Evolutionary conservation across 2,797 vertebrate genomes (phyloP), one percentile per base, ranked within the genome.

Genomic region (Nyctalus aviator): DNA sequence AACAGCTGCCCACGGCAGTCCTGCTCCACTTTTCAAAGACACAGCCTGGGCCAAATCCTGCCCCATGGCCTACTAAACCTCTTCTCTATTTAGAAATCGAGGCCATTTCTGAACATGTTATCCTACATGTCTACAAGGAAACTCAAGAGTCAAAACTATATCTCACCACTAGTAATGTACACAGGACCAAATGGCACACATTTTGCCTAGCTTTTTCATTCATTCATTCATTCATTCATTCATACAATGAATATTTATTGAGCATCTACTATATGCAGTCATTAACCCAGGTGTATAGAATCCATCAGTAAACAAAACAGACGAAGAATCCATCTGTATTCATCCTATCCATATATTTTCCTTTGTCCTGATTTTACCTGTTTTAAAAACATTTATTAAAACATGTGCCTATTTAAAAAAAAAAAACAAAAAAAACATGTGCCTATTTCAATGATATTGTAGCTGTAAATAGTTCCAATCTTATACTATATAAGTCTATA

Each of bases 361-460:
- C 53, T 84, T 89, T 68, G 13, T 64, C 46, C 5, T 44, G 48
- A 94, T 59, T 59, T 87, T 44, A 5, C 41, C 44, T 50, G n/a
- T 64, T 96, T 78, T 35, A 11, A 75, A 96, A 94, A 84, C 64
- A 83, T n/a, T 66, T 87, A 35, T 62, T 71, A 32, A 25, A 32
- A 25, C 6, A 17, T 77, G 30, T 83, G 35, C 69, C n/a, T 84
- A 66, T 55, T 76, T 73, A n/a, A n/a, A n/a, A n/a, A n/a, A n/a
- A n/a, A n/a, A n/a, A n/a, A n/a, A n/a, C n/a, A n/a, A n/a, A n/a
- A n/a, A 32, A 25, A 32, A 25, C 6, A 17, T 77, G 30, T 83
- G 35, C 69, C n/a, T 84, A 66, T 55, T 76, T 73, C 18, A 84
- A 46, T 64, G 69, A 82, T 35, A 77, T 5, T n/a, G 0, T 57